Percentiles rank a stretch among this genome's conserved stretches.
These are phyloP conservation scores for Daboia siamensis DNA, from an alignment of 2,113 vertebrate species.

Conservation along the genomic window DNA sequence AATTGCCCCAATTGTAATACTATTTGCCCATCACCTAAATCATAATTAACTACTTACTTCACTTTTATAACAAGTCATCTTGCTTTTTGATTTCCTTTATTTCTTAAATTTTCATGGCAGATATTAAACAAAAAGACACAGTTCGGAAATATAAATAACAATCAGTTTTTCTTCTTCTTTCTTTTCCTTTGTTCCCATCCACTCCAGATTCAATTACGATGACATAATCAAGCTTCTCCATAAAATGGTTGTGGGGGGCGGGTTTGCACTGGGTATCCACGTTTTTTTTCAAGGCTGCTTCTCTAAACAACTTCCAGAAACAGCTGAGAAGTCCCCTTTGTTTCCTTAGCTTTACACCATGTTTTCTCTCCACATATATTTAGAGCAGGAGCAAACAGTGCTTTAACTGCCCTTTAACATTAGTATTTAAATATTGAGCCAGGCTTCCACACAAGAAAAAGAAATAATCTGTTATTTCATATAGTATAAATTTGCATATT, in stretches of 20 bases:
- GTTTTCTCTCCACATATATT: conserved; percentile 43
- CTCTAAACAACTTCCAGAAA: conserved; percentile 35
- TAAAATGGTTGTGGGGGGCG: conserved; percentile 39
- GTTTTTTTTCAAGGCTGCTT: conserved; percentile 26
- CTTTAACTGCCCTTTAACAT: background rate
- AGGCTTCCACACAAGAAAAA: background rate
- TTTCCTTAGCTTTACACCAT: conserved; percentile 47
- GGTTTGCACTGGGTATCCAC: conserved; percentile 27
- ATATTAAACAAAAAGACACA: background rate
- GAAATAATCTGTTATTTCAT: background rate
- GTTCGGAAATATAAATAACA: conserved; percentile 14
- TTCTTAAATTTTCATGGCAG: conserved; percentile 7
- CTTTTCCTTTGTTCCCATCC: conserved; percentile 1
- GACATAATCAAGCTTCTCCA: conserved; percentile 33
- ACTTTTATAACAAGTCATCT: background rate
- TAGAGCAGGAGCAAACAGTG: background rate
- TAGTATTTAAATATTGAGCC: conserved; percentile 30
- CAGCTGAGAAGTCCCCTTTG: conserved; percentile 3
- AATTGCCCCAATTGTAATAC: conserved; percentile 34
- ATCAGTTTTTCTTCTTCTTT: conserved; percentile 15
- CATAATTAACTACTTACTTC: conserved; percentile 6
- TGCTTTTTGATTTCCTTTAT: background rate
- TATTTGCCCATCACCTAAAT: conserved; percentile 29
- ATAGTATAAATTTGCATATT: conserved; percentile 3
- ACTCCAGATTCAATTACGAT: conserved; percentile 11